A percentile compares a stretch with the other conserved stretches of the same genome.
Conservation (phyloP, 2,113 vertebrate genomes). For the Myiopsitta monachus region DNA sequence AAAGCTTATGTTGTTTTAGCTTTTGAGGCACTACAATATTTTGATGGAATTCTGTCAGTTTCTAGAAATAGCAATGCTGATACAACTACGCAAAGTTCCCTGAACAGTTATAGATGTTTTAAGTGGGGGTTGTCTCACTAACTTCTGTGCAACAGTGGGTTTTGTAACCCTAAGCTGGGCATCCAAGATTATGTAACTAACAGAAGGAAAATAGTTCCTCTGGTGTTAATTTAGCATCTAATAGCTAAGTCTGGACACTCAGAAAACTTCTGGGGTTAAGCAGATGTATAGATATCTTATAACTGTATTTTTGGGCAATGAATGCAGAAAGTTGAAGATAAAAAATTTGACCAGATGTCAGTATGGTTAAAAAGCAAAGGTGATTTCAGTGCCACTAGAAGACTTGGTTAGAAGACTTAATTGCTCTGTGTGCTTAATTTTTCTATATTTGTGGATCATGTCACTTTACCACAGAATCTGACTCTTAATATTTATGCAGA, state of each 20-base stretch:
- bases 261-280: neutral
- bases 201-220: neutral
- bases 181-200: neutral
- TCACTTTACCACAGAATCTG: neutral
- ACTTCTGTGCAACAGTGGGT: neutral
- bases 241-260: neutral
- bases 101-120: neutral
- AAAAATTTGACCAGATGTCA: neutral
- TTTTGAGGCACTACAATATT: neutral
- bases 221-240: neutral
- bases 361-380: neutral
- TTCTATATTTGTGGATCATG: neutral
- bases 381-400: neutral
- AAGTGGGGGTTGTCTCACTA: neutral
- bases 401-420: neutral
- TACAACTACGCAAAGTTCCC: neutral
- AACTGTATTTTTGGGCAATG: neutral
- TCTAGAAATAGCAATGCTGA: neutral
- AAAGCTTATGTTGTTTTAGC: neutral
- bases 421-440: neutral
- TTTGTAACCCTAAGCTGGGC: neutral
- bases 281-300: neutral
- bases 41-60: neutral
- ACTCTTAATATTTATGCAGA: neutral
- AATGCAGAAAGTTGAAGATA: neutral